Base-by-base conservation (phyloP, 2,113 vertebrate species). In the Caranx melampygus region DNA sequence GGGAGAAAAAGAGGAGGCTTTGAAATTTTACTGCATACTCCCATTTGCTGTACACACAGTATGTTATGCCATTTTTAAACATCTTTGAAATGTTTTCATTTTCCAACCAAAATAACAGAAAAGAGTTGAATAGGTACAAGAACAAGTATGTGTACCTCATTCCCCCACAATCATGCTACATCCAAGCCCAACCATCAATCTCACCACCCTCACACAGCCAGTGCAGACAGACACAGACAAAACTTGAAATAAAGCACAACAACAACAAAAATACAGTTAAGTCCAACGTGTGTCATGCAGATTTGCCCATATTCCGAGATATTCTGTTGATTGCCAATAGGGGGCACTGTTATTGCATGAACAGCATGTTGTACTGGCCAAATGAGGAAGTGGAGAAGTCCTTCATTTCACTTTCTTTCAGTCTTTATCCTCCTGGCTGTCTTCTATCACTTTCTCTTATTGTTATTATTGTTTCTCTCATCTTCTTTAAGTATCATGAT, bases 331-430 rank as follows among this genome's bases (percentile, higher is more conserved):
- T 44, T 68, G 60, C 58, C 88, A 82, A 58, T 67, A 88, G 91
- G 89, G 89, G 90, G 88, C 89, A 89, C 80, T 92, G 89, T 89
- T 78, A 75, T 72, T 72, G 52, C 90, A 83, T 72, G 54, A 8
- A 44, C 20, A 66, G 40, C 5, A 20, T 45, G 40, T 14, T 81
- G 60, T 13, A 16, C 5, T 35, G 21, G 2, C n/a, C 3, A 9
- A 21, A 4, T 12, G 21, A 72, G 72, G 51, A 42, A 65, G 26
- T 34, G 20, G 67, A 16, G 26, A 47, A 52, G 60, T 83, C 60
- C 67, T 70, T 70, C 49, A 54, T 68, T 59, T 74, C 42, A 72
- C 67, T 74, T 20, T 71, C 49, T 44, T 58, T 35, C 31, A 40
- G 5, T 67, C 15, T 64, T 47, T 33, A 26, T 49, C 49, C 51